These are phyloP conservation scores for Hirtodrosophila alboralis DNA, from an alignment of 2,888 invertebrate genomes.

Conservation along the genomic window DNA sequence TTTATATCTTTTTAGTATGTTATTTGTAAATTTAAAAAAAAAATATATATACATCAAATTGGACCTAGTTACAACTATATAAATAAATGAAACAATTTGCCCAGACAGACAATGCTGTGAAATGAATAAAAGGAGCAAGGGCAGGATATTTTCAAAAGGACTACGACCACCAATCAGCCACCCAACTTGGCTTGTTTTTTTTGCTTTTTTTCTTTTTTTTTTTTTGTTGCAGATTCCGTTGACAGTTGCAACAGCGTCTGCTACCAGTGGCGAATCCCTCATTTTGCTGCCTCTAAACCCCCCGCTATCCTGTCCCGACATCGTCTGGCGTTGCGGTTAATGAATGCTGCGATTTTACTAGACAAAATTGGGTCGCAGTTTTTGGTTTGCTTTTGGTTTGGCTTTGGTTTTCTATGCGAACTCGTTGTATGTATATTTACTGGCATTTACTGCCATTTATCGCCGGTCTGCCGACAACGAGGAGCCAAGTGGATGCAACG, in stretches of 20 bases:
- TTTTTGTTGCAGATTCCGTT: constrained; percentile 35
- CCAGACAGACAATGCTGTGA: constrained; percentile 10
- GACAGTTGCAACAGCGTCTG: too few relatives aligned
- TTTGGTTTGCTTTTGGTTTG: constrained; percentile 37
- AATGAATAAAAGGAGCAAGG: background rate
- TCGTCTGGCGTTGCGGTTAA: constrained; percentile 71
- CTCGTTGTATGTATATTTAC: too few relatives aligned
- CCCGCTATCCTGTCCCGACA: background rate
- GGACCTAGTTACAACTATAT: constrained; percentile 5
- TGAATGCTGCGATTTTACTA: constrained; percentile 68
- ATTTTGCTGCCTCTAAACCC: too few relatives aligned
- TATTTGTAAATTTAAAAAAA: too few relatives aligned
- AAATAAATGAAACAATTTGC: constrained; percentile 39
- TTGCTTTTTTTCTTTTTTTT: too few relatives aligned
- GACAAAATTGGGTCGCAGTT: constrained; percentile 64
- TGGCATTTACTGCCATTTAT: constrained; percentile 60
- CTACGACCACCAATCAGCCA: constrained; percentile 29
- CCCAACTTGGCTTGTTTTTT: constrained; percentile 32
- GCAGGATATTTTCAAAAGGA: too few relatives aligned
- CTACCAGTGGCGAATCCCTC: too few relatives aligned
- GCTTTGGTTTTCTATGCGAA: constrained; percentile 55
- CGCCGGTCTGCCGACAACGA: constrained; percentile 47
- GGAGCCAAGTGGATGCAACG: constrained; percentile 32
- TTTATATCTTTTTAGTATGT: too few relatives aligned
- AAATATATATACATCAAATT: too few relatives aligned